phyloP scores from a whole-genome alignment of 2,113 vertebrate genomes.

The Pygoscelis adeliae region DNA sequence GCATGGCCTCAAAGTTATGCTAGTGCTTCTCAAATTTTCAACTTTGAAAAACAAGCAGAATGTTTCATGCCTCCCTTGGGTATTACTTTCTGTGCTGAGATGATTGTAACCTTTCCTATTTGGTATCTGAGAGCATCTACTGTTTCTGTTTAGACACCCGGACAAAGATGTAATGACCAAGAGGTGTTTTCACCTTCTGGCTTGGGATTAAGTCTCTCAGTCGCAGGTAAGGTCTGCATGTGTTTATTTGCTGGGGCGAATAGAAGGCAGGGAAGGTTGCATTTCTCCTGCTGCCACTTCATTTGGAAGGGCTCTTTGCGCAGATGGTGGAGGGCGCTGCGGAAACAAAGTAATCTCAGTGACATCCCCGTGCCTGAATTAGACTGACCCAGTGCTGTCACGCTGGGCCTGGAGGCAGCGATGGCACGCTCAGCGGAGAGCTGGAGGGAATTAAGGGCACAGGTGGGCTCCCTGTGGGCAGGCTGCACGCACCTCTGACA shows the following conservation, averaged over 20 bases:
- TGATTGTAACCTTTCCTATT: neutral
- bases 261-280: neutral
- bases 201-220: neutral
- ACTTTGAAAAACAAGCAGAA: neutral
- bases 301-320: neutral
- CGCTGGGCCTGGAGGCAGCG: neutral
- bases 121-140: neutral
- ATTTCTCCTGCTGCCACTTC: neutral
- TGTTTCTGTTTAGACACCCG: neutral
- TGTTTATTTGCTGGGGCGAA: neutral
- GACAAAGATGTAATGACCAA: neutral
- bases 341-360: fast-evolving
- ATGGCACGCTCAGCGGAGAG: neutral
- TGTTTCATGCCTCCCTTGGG: neutral
- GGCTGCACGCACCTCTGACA: fast-evolving
- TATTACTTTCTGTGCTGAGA: neutral
- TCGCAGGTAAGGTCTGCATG: neutral
- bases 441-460: neutral
- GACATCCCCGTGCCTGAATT: neutral
- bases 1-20: neutral
- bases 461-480: neutral
- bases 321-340: neutral
- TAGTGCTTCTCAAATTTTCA: neutral
- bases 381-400: neutral
- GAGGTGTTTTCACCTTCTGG: neutral